These are phyloP conservation scores for Lophius americanus DNA, from an alignment of 2,797 vertebrate species.

Conservation along the genomic window DNA sequence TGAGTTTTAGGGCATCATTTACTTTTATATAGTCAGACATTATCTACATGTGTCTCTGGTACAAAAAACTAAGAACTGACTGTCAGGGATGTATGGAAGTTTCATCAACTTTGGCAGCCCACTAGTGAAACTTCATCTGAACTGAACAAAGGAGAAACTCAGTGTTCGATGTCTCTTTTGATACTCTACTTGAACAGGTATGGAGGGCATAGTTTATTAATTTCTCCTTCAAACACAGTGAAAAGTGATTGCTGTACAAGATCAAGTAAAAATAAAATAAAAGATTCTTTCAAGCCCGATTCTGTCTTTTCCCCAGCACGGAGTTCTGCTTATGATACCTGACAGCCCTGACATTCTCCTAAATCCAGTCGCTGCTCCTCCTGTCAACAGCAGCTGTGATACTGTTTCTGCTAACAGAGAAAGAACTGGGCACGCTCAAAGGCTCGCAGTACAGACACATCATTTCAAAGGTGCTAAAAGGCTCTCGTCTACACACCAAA, in stretches of 20 bases:
- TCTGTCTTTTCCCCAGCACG: neutral
- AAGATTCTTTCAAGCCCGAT: conserved; percentile 43
- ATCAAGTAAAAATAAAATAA: conserved; percentile 36
- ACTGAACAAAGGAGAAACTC: conserved; percentile 2
- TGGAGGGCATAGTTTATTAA: conserved; percentile 1
- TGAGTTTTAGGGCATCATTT: neutral
- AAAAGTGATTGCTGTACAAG: conserved; percentile 24
- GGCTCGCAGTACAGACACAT: conserved; percentile 48
- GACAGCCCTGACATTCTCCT: conserved; percentile 63
- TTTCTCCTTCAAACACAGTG: conserved; percentile 18
- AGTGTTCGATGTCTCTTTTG: conserved; percentile 4
- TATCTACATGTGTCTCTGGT: neutral
- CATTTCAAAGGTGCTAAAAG: conserved; percentile 54
- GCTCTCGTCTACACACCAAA: conserved; percentile 28
- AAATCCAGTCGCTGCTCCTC: conserved; percentile 52
- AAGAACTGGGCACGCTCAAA: conserved; percentile 51
- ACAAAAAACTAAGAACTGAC: neutral
- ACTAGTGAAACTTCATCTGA: neutral
- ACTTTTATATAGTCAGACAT: neutral
- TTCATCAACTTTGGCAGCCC: neutral
- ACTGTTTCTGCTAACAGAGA: conserved; percentile 35
- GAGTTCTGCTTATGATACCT: conserved; percentile 55
- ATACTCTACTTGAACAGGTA: conserved; percentile 5
- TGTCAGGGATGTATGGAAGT: neutral
- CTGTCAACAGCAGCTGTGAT: conserved; percentile 54